Base-by-base conservation (phyloP, 2,888 invertebrate genomes). In the Punctoribates punctum region DNA sequence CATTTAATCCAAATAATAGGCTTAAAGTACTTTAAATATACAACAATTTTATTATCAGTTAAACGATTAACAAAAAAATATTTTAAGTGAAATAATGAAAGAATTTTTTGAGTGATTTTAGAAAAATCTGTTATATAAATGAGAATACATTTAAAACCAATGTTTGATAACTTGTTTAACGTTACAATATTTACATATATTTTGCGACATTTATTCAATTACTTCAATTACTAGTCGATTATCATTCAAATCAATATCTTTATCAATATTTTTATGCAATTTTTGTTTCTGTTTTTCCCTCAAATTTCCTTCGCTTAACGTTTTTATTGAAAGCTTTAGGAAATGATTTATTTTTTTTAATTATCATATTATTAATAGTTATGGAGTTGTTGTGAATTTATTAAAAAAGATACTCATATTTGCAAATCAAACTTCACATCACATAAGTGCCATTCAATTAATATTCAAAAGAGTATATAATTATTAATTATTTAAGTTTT, bases 201-300 rank as follows among this genome's bases (percentile, higher is more conserved):
- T 62, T 62, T 13, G 25, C 29, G 34, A 62, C 62, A 62, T 62
- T 65, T 38, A 62, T 27, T 62, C 60, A 62, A 25, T 65, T 23
- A 57, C 11, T 23, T 27, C 25, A 62, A 62, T 54, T 54, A 23
- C n/a, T 54, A 54, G n/a, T 54, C 23, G 23, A 54, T 54, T 54
- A 54, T 20, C 23, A 54, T 54, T 54, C 23, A 54, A 54, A 20
- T 54, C 25, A 23, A 62, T 62, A 25, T 70, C 70, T 42, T 65
- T 65, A 65, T 65, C 34, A 70, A 42, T 70, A 70, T 70, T 70
- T 70, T 70, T 70, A 70, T 70, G 70, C 70, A 70, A 70, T 70
- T 70, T 70, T 70, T 70, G 42, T 62, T 46, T 46, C 11, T 46
- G 42, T 70, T 70, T 42, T 70, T 38, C 23, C 20, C 65, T 70